phyloP scores from a whole-genome alignment of 2,113 vertebrate species.

The Ctenodactylus gundi region DNA sequence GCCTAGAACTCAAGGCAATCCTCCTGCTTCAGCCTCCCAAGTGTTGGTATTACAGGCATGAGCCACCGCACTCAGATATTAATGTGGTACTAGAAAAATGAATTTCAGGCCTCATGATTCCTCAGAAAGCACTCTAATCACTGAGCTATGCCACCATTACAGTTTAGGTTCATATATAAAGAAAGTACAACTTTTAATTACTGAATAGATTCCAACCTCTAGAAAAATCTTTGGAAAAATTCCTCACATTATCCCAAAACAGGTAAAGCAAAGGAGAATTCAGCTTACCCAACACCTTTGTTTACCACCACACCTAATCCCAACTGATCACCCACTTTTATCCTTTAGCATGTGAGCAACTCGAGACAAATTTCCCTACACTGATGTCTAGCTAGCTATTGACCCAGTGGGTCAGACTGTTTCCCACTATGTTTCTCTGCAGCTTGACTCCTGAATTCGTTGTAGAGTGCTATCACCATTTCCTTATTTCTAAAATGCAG shows the following conservation, averaged over 20 bases:
- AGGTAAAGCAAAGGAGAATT: neutral
- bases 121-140: too few relatives aligned
- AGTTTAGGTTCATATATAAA: slow-evolving; percentile 3
- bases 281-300: neutral
- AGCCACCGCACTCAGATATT: too few relatives aligned
- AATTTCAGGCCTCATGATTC: too few relatives aligned
- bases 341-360: neutral
- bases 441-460: neutral
- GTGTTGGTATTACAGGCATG: too few relatives aligned
- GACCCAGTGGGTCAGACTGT: neutral
- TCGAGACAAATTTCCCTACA: neutral
- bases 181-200: neutral
- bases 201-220: neutral
- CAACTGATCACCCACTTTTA: neutral
- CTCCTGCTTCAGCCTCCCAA: too few relatives aligned
- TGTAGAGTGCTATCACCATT: neutral
- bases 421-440: neutral
- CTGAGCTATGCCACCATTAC: too few relatives aligned
- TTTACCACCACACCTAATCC: neutral
- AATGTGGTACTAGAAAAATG: too few relatives aligned
- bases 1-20: too few relatives aligned
- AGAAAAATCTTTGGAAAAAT: slow-evolving; percentile 8
- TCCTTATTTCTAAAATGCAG: neutral
- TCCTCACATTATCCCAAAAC: neutral
- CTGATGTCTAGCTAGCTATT: neutral